Evolutionary conservation across 2,888 invertebrate species (phyloP), one percentile per base, ranked within the genome.

Genomic region (Megastigmus dorsalis): DNA sequence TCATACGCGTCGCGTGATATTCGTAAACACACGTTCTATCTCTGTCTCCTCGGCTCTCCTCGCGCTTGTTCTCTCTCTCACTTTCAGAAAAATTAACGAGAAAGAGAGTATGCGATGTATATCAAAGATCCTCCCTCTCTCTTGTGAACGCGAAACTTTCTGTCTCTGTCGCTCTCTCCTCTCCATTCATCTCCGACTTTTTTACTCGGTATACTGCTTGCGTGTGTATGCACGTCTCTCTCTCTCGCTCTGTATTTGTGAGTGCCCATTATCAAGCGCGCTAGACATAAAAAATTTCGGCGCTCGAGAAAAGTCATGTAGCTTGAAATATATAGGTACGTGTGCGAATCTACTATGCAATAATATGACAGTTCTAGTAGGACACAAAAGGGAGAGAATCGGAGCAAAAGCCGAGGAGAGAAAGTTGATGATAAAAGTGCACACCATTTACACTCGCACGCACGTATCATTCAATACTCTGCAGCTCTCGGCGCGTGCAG

Each of bases 1-100:
- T 28, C 30, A 20, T 57, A 4, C 18, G 28, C 60, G 62, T 63
- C 62, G 50, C 62, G 62, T 63, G 62, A 63, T 63, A 63, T 48
- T 63, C 62, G 62, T 63, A 63, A 63, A 63, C 62, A 63, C 60
- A n/a, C 20, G 23, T 50, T 26, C 15, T 45, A 18, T 45, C 23
- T 52, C 5, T 52, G n/a, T n/a, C n/a, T n/a, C n/a, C n/a, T n/a
- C n/a, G n/a, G 26, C 6, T 15, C 10, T 3, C 28, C n/a, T 28
- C 48, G 20, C 38, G 2, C 43, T n/a, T n/a, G n/a, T 52, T 3
- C 26, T 23, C 5, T 52, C n/a, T 28, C 48, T 48, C 38, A 2
- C 43, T n/a, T n/a, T n/a, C 18, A 48, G 23, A 48, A 23, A 7
- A n/a, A n/a, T n/a, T n/a, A n/a, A 23, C 10, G 18, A 45, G 9